Base-by-base conservation (phyloP, 2,888 invertebrate genomes). In the Diplolepis rosae region DNA sequence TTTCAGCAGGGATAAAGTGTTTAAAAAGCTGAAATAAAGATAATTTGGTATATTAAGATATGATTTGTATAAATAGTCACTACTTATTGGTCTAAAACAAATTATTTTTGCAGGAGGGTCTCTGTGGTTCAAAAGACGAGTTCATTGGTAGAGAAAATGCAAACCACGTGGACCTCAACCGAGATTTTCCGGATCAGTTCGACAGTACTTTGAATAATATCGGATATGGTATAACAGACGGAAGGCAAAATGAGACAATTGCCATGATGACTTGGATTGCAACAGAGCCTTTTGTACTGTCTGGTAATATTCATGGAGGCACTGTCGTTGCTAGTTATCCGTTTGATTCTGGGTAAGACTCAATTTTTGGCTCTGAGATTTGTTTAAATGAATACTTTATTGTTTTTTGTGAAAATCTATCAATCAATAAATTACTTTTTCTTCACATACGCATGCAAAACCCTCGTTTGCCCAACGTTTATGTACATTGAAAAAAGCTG, bases 261-360 rank as follows among this genome's bases (percentile, higher is more conserved):
- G 96, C 96, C 3, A 90, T 98, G 80, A 97, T 98, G 92, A 92
- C 93, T 50, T 98, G 98, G 98, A 94, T 98, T 52, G 90, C 93
- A 68, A 92, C 92, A 11, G 93, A 95, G 82, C 96, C 96, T 68
- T 98, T 98, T 87, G 97, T 98, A 35, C 90, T 98, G 65, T 98
- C 98, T 0, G 98, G 95, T 1, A 98, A 98, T 89, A 91, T 98
- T 65, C 98, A 98, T 87, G 98, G 97, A n/a, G 98, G 98, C 2
- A 97, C 98, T 39, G 91, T 99, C 0, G 99, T 99, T 1, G 98
- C 98, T 66, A 99, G 98, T 88, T 99, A 98, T 90, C 99, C 99
- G 0, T 99, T 92, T 85, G 98, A 96, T 88, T 94, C 94, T 15
- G 91, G 91, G 95, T 95, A 90, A 89, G 28, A 30, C 7, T 30